Conservation (phyloP, 2,888 invertebrate genomes). For the Neuroscelio doddi region DNA sequence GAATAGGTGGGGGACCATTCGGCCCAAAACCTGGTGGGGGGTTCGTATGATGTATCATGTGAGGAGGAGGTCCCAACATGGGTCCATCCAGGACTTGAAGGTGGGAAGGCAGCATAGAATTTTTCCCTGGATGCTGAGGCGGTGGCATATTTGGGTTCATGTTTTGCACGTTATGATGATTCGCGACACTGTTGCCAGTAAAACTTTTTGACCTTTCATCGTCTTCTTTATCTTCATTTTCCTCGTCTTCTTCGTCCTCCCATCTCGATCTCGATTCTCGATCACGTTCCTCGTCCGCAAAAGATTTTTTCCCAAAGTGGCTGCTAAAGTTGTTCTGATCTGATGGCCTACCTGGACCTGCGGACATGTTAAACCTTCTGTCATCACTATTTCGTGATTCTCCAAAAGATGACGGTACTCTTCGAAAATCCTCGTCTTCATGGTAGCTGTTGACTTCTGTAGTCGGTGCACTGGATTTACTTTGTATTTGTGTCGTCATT, state of each 20-base stretch:
- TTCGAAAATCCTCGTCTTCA: slow-evolving; percentile 22
- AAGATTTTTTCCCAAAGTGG: slow-evolving; percentile 44
- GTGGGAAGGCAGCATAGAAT: slow-evolving; percentile 45
- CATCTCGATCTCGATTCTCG: slow-evolving; percentile 21
- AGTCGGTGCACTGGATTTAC: slow-evolving; percentile 36
- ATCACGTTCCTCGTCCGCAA: slow-evolving; percentile 47
- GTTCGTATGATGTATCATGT: slow-evolving; percentile 63
- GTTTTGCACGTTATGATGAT: slow-evolving; percentile 56
- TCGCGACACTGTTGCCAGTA: slow-evolving; percentile 61
- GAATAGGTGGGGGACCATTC: slow-evolving; percentile 59
- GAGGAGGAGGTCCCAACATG: slow-evolving; percentile 50
- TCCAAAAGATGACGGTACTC: neutral
- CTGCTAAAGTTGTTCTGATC: slow-evolving; percentile 58
- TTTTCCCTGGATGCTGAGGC: slow-evolving; percentile 55
- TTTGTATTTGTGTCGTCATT: slow-evolving; percentile 13
- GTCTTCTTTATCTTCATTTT: slow-evolving; percentile 45
- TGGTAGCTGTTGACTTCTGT: slow-evolving; percentile 31
- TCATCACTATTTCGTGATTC: slow-evolving; percentile 57
- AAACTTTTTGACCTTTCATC: slow-evolving; percentile 47
- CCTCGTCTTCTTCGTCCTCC: slow-evolving; percentile 48
- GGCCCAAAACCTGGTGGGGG: slow-evolving; percentile 65
- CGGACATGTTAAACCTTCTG: slow-evolving; percentile 56
- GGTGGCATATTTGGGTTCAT: slow-evolving; percentile 64
- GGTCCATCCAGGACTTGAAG: slow-evolving; percentile 60
- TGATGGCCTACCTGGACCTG: slow-evolving; percentile 59